These are phyloP conservation scores for Macrochelys suwanniensis DNA, from an alignment of 2,797 vertebrate genomes.

Conservation along the genomic window DNA sequence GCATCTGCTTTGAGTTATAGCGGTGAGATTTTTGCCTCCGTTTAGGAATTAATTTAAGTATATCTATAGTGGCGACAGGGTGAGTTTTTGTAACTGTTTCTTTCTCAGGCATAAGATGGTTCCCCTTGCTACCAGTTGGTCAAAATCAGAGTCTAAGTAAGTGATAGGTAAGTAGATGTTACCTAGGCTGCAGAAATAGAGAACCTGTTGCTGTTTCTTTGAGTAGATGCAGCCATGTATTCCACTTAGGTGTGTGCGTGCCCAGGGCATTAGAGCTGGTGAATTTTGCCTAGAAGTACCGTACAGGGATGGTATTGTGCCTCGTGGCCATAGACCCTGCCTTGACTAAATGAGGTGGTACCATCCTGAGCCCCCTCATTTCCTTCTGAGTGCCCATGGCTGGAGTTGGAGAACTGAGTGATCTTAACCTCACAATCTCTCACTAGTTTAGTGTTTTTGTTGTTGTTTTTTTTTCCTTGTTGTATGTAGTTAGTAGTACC, in stretches of 20 bases:
- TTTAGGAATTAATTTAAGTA: background rate
- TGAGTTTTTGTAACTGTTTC: background rate
- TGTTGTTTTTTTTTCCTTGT: background rate
- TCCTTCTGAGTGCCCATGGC: background rate
- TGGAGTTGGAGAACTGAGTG: background rate
- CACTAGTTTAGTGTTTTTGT: background rate
- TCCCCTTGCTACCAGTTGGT: background rate
- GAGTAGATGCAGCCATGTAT: background rate
- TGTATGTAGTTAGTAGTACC: background rate
- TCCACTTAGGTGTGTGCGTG: background rate
- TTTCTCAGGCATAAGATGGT: background rate
- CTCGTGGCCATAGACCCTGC: background rate
- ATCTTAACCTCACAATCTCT: background rate
- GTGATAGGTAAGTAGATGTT: background rate
- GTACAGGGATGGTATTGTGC: background rate
- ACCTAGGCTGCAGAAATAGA: background rate
- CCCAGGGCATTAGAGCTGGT: background rate
- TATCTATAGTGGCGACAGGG: background rate
- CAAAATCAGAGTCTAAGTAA: conserved; percentile 3
- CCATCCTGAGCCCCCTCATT: background rate
- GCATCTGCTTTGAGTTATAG: background rate
- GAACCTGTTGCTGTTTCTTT: background rate
- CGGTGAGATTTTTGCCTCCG: conserved; percentile 2
- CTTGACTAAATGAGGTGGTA: background rate
- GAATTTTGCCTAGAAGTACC: background rate